Evolutionary conservation across 2,888 invertebrate genomes (phyloP), one percentile per base, ranked within the genome.

Genomic region (Unio delphinus): DNA sequence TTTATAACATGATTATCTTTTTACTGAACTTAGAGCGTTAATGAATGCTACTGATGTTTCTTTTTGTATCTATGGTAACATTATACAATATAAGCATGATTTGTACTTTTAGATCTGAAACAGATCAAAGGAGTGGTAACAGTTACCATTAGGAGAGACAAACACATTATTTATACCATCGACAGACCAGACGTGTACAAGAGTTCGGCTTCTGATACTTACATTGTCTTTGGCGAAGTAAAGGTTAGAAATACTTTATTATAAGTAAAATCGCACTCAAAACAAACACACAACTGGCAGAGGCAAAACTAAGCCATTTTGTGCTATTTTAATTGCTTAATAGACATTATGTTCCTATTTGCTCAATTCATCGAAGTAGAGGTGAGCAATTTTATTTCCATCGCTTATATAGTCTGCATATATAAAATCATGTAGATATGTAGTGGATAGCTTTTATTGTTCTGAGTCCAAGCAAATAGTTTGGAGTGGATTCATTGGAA

Each of bases 181-280:
- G 98, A 97, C 91, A 97, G 97, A 83, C 99, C 99, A 11, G 99
- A 99, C 89, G 99, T 90, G 20, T 90, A 83, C 81, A 90, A 89
- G 80, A 87, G 86, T 75, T 99, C 99, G 3, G 98, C 97, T 81
- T 98, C 98, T 23, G 99, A 99, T 91, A 99, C 99, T 0, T 99
- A 99, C 92, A 98, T 99, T 82, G 96, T 99, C 60, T 99, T 99
- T 89, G 99, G 99, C 63, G 99, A 99, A 91, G 99, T 99, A 54
- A 99, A 99, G 91, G 92, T 92, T 80, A 70, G 74, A 58, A 34
- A 54, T 11, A 45, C 45, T 8, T 11, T 20, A 4, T 18, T 23
- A n/a, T 66, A 8, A n/a, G 20, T 45, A 45, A 11, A 45, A 45
- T 45, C 11, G 11, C 11, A 45, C 11, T 11, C 11, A 57, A 34